These are phyloP conservation scores for Enteromius viviparus DNA, from an alignment of 2,797 vertebrate species.

Conservation along the genomic window DNA sequence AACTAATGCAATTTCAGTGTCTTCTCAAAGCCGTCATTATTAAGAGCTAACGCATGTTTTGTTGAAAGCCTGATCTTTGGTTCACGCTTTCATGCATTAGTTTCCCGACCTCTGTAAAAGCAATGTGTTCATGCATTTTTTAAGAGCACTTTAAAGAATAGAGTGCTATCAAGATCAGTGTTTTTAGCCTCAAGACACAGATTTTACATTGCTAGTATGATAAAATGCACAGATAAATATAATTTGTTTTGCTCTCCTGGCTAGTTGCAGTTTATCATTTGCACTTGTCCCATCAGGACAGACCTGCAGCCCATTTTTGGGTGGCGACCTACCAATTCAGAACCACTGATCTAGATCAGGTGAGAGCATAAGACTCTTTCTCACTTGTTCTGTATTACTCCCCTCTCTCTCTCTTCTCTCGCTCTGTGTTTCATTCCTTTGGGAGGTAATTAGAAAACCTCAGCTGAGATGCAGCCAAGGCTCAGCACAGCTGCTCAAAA, in stretches of 20 bases:
- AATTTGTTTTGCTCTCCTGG: conserved; percentile 12
- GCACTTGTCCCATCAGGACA: conserved; percentile 1
- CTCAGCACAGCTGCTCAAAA: conserved; percentile 74
- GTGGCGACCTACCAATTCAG: conserved; percentile 21
- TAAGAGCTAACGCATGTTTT: conserved; percentile 39
- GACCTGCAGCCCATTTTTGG: conserved; percentile 28
- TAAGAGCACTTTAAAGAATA: conserved; percentile 51
- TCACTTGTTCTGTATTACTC: conserved; percentile 37
- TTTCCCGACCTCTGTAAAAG: conserved; percentile 45
- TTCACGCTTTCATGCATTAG: conserved; percentile 43
- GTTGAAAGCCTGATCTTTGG: conserved; percentile 53
- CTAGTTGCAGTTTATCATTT: conserved; percentile 45
- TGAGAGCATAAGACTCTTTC: conserved; percentile 33
- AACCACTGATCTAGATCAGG: conserved; percentile 28
- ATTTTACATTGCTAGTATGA: conserved; percentile 50
- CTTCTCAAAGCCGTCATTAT: conserved; percentile 35
- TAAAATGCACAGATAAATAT: conserved; percentile 32
- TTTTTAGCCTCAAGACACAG: conserved; percentile 57
- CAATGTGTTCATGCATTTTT: conserved; percentile 66
- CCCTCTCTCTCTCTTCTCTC: conserved; percentile 54
- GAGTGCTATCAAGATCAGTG: conserved; percentile 54
- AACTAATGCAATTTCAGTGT: conserved; percentile 50
- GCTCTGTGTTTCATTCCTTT: conserved; percentile 69
- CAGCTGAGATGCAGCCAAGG: conserved; percentile 69
- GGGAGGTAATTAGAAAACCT: conserved; percentile 83